Evolutionary conservation across 2,888 invertebrate genomes (phyloP).

Genomic region (Drosophila basisetae): DNA sequence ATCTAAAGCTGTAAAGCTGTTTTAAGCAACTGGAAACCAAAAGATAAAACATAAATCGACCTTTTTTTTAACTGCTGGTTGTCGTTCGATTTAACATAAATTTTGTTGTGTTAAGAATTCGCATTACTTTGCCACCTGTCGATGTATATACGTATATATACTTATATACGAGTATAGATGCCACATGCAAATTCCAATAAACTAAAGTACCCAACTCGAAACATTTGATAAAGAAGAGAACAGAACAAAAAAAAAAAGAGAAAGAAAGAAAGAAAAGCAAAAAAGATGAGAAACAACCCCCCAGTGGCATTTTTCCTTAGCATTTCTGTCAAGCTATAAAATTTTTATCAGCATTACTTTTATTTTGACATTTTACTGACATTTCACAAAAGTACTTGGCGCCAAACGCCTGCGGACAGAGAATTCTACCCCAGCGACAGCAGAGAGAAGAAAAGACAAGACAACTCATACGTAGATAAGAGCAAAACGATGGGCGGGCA

Average conservation of each 20-base stretch:
- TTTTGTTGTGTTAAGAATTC: constrained; percentile 48
- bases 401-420: constrained; percentile 46
- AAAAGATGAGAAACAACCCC: constrained; percentile 54
- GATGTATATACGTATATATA: constrained; percentile 5
- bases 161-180: constrained; percentile 18
- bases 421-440: constrained; percentile 12
- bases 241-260: constrained; percentile 10
- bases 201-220: constrained; percentile 76
- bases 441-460: background rate
- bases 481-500: constrained; percentile 36
- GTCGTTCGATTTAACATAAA: constrained; percentile 76
- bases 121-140: constrained; percentile 53
- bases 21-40: constrained; percentile 63
- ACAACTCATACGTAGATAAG: constrained; percentile 55
- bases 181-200: constrained; percentile 78
- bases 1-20: constrained; percentile 55
- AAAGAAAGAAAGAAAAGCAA: constrained; percentile 5
- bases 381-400: constrained; percentile 68
- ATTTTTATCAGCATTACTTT: constrained; percentile 80
- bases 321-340: constrained; percentile 79
- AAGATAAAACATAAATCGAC: constrained; percentile 59
- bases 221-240: constrained; percentile 71
- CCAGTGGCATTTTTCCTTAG: constrained; percentile 52
- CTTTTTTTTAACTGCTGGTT: constrained; percentile 57
- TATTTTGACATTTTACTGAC: constrained; percentile 82